A percentile compares a stretch with the other conserved stretches of the same genome.
These are phyloP conservation scores for Laticauda laticaudata DNA, from an alignment of 2,113 vertebrate species.

Conservation along the genomic window DNA sequence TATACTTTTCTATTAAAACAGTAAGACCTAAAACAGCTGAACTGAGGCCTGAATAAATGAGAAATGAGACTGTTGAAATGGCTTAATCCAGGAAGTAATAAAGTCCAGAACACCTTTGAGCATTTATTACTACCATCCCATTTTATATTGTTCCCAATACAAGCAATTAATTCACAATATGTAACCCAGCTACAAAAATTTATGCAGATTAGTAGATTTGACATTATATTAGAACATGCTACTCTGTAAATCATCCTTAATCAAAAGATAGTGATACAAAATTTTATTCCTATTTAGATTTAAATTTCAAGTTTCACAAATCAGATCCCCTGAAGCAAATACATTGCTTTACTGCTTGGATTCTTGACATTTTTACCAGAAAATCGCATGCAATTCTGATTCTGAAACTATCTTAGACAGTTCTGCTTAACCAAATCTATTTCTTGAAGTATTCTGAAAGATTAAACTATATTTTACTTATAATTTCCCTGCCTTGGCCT, in stretches of 20 bases:
- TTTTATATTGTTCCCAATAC: neutral
- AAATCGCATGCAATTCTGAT: neutral
- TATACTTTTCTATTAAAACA: neutral
- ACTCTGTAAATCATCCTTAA: neutral
- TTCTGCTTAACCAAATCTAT: neutral
- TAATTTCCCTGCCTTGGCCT: neutral
- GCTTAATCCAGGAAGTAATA: neutral
- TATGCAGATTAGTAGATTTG: neutral
- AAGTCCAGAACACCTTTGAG: neutral
- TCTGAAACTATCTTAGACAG: neutral
- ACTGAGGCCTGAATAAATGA: neutral
- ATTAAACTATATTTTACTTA: neutral
- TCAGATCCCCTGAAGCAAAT: neutral
- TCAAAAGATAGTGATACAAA: neutral
- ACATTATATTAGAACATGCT: conserved; percentile 17
- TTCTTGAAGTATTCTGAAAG: neutral
- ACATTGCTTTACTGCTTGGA: neutral
- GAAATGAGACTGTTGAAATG: neutral
- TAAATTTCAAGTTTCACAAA: conserved; percentile 5
- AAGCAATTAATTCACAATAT: neutral
- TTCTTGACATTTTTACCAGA: neutral
- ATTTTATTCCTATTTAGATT: neutral
- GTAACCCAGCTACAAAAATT: neutral
- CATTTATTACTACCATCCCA: neutral
- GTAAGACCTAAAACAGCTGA: neutral